phyloP scores from a whole-genome alignment of 2,113 vertebrate genomes.

The Larimichthys crocea region DNA sequence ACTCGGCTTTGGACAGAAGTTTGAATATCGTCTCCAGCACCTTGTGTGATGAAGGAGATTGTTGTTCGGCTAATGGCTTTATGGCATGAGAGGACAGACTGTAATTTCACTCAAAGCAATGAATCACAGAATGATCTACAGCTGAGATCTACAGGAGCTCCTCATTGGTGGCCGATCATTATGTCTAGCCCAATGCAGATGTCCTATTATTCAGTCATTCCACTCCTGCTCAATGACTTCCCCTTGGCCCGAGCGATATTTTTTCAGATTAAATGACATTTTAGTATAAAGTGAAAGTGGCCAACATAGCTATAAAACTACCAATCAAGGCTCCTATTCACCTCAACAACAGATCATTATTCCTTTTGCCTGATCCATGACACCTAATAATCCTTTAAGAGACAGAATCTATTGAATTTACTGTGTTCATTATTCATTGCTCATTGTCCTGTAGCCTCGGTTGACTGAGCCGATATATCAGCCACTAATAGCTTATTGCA shows the following conservation, averaged over 20 bases:
- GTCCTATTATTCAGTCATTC: conserved; percentile 56
- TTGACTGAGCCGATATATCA: not conserved
- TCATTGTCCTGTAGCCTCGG: not conserved
- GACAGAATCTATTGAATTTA: not conserved
- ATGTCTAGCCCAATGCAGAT: conserved; percentile 50
- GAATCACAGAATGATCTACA: conserved; percentile 50
- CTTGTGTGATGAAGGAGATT: conserved; percentile 43
- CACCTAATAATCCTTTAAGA: not conserved
- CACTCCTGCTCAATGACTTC: conserved; percentile 46
- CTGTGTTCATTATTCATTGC: not conserved
- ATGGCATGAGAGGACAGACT: conserved; percentile 29
- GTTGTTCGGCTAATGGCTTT: conserved; percentile 56
- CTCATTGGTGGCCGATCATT: conserved; percentile 36
- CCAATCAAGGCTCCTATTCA: not conserved
- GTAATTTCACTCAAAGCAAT: conserved; percentile 32
- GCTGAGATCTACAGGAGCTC: conserved; percentile 40
- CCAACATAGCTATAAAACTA: not conserved
- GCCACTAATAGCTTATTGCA: not conserved
- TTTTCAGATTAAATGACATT: not conserved
- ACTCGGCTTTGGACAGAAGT: conserved; percentile 45
- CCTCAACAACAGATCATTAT: not conserved
- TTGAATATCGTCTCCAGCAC: conserved; percentile 30
- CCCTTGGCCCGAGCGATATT: conserved; percentile 26
- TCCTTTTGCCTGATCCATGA: not conserved
- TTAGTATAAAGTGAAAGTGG: not conserved